phyloP scores from a whole-genome alignment of 2,888 invertebrate genomes.

The Schizaphis graminum region DNA sequence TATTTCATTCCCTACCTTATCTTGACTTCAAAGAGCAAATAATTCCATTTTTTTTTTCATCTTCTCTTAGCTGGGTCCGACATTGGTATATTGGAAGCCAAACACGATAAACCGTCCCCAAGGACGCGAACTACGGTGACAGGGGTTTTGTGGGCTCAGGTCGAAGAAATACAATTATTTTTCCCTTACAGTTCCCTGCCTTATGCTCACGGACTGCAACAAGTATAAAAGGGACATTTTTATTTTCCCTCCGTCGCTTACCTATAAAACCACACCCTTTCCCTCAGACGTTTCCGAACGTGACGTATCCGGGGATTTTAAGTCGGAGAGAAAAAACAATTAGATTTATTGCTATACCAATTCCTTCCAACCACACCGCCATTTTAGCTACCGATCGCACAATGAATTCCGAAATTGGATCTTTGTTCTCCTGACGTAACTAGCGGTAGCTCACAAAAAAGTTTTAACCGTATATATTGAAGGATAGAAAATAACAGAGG shows the following conservation, averaged over 20 bases:
- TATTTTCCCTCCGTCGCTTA: slow-evolving; percentile 48
- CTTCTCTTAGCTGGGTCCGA: neutral
- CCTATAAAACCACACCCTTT: slow-evolving; percentile 49
- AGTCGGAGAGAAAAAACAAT: slow-evolving; percentile 62
- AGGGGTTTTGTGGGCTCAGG: slow-evolving; percentile 57
- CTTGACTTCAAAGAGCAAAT: slow-evolving; percentile 46
- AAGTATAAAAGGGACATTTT: slow-evolving; percentile 64
- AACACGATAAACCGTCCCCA: slow-evolving; percentile 63
- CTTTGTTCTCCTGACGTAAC: slow-evolving; percentile 47
- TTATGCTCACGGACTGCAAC: slow-evolving; percentile 42
- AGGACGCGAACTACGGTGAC: slow-evolving; percentile 59
- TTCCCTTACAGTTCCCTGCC: neutral
- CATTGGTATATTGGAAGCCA: slow-evolving; percentile 36
- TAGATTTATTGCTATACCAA: slow-evolving; percentile 64
- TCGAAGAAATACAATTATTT: slow-evolving; percentile 65
- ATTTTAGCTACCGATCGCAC: slow-evolving; percentile 47
- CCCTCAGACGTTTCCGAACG: slow-evolving; percentile 49
- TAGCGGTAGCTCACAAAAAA: slow-evolving; percentile 14
- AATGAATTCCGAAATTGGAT: slow-evolving; percentile 64
- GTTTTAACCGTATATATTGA: slow-evolving; percentile 47
- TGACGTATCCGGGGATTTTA: slow-evolving; percentile 57
- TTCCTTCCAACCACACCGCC: slow-evolving; percentile 33
- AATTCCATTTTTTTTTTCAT: slow-evolving; percentile 34
- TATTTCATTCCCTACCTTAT: neutral
- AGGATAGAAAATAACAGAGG: slow-evolving; percentile 43